phyloP scores from a whole-genome alignment of 2,797 vertebrate species.

The Cichlasoma orientale region DNA sequence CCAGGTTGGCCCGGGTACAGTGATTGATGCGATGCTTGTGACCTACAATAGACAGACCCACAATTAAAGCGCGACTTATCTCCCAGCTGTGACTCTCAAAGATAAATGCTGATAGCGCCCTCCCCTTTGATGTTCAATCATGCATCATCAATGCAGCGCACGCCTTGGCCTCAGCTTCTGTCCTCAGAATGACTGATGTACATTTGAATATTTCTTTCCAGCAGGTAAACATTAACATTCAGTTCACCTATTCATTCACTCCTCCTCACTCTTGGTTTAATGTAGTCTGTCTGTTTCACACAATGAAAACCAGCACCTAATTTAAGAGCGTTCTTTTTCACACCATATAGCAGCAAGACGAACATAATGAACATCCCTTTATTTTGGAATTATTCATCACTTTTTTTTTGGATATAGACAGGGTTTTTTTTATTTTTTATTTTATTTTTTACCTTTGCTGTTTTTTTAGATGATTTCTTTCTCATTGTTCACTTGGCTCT shows the following conservation, averaged over 20 bases:
- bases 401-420: neutral
- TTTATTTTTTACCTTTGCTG: neutral
- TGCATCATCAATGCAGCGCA: slow-evolving; percentile 60
- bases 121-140: slow-evolving; percentile 68
- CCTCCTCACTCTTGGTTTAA: slow-evolving; percentile 30
- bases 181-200: slow-evolving; percentile 63
- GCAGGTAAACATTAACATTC: slow-evolving; percentile 70
- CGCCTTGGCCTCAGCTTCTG: slow-evolving; percentile 56
- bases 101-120: slow-evolving; percentile 70
- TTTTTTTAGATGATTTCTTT: neutral
- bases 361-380: slow-evolving; percentile 36
- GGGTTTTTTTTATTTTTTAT: neutral
- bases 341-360: slow-evolving; percentile 2
- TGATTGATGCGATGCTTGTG: slow-evolving; percentile 73
- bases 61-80: slow-evolving; percentile 70
- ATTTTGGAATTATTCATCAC: slow-evolving; percentile 21
- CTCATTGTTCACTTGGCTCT: neutral
- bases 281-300: slow-evolving; percentile 38
- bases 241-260: slow-evolving; percentile 34
- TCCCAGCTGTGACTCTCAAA: slow-evolving; percentile 59
- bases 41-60: slow-evolving; percentile 68
- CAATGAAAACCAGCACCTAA: slow-evolving; percentile 36
- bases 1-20: slow-evolving; percentile 30
- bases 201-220: slow-evolving; percentile 65
- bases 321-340: slow-evolving; percentile 43